These are phyloP conservation scores for Actinia equina DNA, from an alignment of 64 coral and sea anemone genomes.

Conservation along the genomic window DNA sequence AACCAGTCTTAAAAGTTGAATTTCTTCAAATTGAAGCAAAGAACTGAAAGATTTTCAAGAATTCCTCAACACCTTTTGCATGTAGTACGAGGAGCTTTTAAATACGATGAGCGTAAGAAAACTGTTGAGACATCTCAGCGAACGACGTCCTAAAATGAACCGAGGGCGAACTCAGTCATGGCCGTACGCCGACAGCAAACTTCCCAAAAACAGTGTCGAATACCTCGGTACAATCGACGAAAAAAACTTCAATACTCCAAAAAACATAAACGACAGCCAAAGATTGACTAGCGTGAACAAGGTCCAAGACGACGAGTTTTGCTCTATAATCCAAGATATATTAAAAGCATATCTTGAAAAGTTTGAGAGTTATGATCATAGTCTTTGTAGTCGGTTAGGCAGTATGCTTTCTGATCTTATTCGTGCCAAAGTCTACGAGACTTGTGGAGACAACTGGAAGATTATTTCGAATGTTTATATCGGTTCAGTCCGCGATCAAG, in stretches of 20 bases:
- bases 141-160: background rate
- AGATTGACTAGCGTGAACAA: background rate
- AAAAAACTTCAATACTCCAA: constrained; percentile 25
- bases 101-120: background rate
- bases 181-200: background rate
- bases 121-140: constrained; percentile 5
- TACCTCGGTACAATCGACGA: constrained; percentile 39
- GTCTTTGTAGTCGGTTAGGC: constrained; percentile 37
- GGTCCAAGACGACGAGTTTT: constrained; percentile 57
- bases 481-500: constrained; percentile 52
- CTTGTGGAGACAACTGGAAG: constrained; percentile 50
- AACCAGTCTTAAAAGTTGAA: too few relatives aligned
- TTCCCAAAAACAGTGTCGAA: background rate
- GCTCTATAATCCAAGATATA: constrained; percentile 50
- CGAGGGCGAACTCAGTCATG: constrained; percentile 35
- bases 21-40: too few relatives aligned
- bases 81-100: background rate
- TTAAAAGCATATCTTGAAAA: constrained; percentile 51
- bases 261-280: background rate
- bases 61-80: too few relatives aligned
- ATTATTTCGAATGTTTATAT: constrained; percentile 65
- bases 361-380: constrained; percentile 64
- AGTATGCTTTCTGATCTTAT: constrained; percentile 68
- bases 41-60: too few relatives aligned
- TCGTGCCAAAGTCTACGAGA: constrained; percentile 46